A percentile compares a stretch with the other conserved stretches of the same genome.
phyloP scores from a whole-genome alignment of 2,113 vertebrate genomes.

The Athene cunicularia region DNA sequence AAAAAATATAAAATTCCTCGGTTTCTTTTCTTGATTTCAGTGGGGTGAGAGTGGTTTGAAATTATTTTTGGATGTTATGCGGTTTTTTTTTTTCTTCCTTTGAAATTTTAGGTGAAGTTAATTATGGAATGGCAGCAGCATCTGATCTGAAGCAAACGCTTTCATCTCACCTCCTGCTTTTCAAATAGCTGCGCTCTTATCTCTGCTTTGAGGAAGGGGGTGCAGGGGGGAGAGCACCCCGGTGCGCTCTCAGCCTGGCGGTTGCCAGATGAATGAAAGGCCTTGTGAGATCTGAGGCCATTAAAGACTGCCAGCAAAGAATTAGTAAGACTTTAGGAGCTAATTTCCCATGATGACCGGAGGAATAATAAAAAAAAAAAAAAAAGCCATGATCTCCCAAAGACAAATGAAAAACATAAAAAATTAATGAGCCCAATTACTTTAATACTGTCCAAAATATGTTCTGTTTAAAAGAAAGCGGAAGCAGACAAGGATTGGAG shows the following conservation, averaged over 20 bases:
- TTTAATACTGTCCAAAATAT: background rate
- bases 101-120: slow-evolving; percentile 62
- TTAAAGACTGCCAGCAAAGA: background rate
- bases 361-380: background rate
- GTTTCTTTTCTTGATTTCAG: background rate
- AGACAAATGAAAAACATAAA: background rate
- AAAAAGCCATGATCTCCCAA: background rate
- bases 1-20: background rate
- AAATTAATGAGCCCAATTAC: background rate
- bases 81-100: background rate
- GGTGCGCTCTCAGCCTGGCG: background rate
- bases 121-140: slow-evolving; percentile 11
- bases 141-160: background rate
- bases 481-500: background rate
- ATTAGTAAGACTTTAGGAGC: background rate
- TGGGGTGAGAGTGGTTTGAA: background rate
- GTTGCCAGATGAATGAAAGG: background rate
- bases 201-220: background rate
- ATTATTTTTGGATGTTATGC: background rate
- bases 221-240: background rate
- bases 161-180: slow-evolving; percentile 61
- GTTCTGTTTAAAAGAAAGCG: background rate
- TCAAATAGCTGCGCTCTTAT: slow-evolving; percentile 39
- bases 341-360: background rate
- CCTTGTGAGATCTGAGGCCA: background rate